Percentiles rank a stretch among this genome's conserved stretches.
Conservation (phyloP, 2,888 invertebrate genomes). For the Hartigia nigra region DNA sequence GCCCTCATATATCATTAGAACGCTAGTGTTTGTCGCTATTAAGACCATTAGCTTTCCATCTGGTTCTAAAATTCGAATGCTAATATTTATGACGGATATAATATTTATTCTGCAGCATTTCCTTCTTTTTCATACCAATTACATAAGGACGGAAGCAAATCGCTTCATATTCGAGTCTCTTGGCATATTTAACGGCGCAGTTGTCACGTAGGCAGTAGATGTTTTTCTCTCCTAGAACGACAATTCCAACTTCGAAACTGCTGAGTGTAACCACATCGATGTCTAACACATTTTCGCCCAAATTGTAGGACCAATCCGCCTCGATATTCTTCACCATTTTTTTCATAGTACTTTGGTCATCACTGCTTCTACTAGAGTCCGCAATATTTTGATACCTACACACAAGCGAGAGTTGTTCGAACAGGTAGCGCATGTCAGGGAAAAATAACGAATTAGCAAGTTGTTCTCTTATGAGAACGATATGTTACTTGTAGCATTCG, state of each 20-base stretch:
- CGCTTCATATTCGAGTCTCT: conserved; percentile 87
- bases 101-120: not conserved
- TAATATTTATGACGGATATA: not conserved
- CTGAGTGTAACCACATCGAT: conserved; percentile 72
- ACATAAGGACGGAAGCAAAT: conserved; percentile 80
- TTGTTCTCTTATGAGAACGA: conserved; percentile 1
- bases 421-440: not conserved
- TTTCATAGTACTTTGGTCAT: conserved; percentile 62
- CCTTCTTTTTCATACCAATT: conserved; percentile 65
- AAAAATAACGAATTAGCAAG: not conserved
- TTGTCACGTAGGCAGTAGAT: conserved; percentile 83
- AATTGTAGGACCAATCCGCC: conserved; percentile 84
- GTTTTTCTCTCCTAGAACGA: conserved; percentile 87
- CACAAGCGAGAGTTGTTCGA: conserved; percentile 4
- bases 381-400: conserved; percentile 63
- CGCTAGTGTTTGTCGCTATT: conserved; percentile 84
- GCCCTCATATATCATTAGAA: conserved; percentile 86
- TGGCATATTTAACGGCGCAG: conserved; percentile 84
- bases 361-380: conserved; percentile 54
- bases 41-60: conserved; percentile 78
- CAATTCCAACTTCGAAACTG: conserved; percentile 77
- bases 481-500: conserved; percentile 80
- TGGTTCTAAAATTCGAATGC: conserved; percentile 70
- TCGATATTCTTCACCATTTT: conserved; percentile 71
- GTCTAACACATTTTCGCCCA: conserved; percentile 81